These are phyloP conservation scores for Agrilus biguttatus DNA, from an alignment of 2,888 invertebrate genomes.

Conservation along the genomic window DNA sequence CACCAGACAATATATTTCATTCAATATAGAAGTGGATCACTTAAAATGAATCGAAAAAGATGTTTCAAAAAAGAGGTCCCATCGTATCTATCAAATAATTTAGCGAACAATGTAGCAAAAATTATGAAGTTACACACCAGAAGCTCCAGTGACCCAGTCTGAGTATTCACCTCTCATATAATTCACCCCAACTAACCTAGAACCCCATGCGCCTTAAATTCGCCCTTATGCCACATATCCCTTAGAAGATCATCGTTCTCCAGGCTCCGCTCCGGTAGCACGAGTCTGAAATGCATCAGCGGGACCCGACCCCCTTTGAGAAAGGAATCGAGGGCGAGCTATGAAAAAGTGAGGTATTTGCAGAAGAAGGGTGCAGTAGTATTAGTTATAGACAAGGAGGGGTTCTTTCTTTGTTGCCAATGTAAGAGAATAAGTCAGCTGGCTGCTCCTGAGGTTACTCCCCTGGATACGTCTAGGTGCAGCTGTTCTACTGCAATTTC, in stretches of 20 bases:
- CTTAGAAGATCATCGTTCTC: constrained; percentile 6
- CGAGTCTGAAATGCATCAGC: constrained; percentile 9
- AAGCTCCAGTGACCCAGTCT: constrained; percentile 22
- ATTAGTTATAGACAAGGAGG: constrained; percentile 20
- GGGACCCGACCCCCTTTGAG: constrained; percentile 8
- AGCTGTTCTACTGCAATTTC: constrained; percentile 13
- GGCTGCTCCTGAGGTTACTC: constrained; percentile 19
- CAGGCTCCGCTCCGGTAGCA: constrained; percentile 6
- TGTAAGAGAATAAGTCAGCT: constrained; percentile 32
- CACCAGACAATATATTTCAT: too few species aligned
- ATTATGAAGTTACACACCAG: constrained; percentile 8
- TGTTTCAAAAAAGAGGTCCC: too few species aligned
- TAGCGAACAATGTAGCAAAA: constrained; percentile 7
- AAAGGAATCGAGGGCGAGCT: constrained; percentile 15
- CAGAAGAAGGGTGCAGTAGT: constrained; percentile 18
- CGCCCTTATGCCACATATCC: constrained; percentile 13
- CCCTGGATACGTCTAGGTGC: constrained; percentile 13
- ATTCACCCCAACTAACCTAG: constrained; percentile 13
- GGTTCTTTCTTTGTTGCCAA: constrained; percentile 28
- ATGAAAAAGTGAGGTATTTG: constrained; percentile 14
- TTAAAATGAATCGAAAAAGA: too few species aligned
- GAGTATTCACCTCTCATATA: constrained; percentile 7
- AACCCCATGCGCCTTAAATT: constrained; percentile 9
- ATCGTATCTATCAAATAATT: not conserved
- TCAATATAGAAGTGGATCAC: too few species aligned